A percentile compares a stretch with the other conserved stretches of the same genome.
phyloP scores from a whole-genome alignment of 2,113 vertebrate genomes.

The Oryzias curvinotus region DNA sequence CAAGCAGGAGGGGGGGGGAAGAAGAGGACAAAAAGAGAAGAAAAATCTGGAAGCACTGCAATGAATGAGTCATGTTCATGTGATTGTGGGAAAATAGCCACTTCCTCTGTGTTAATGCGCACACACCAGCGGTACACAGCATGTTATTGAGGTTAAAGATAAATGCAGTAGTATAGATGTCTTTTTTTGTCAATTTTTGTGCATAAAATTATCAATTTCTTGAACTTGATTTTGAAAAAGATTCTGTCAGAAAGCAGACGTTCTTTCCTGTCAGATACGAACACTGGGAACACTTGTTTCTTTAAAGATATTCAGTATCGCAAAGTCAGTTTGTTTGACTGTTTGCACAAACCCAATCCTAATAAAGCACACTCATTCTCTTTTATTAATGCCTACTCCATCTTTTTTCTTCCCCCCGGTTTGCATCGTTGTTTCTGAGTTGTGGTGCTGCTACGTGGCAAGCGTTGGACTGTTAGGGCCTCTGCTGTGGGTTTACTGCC shows the following conservation, averaged over 20 bases:
- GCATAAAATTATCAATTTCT: too few species aligned
- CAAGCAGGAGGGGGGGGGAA: constrained; percentile 10
- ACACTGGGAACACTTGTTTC: constrained; percentile 26
- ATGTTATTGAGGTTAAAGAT: constrained; percentile 4
- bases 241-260: constrained; percentile 17
- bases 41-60: constrained; percentile 59
- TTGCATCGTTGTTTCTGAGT: constrained; percentile 10
- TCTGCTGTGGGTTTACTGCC: constrained; percentile 69
- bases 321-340: constrained; percentile 37
- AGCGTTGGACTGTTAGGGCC: constrained; percentile 56
- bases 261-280: constrained; percentile 23
- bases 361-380: not conserved
- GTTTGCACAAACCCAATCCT: not conserved
- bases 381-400: constrained; percentile 1
- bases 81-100: constrained; percentile 67
- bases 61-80: constrained; percentile 72
- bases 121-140: constrained; percentile 29
- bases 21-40: constrained; percentile 54
- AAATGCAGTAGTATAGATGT: too few species aligned
- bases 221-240: too few species aligned
- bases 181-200: too few species aligned
- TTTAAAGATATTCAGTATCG: constrained; percentile 22
- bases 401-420: not conserved
- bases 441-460: constrained; percentile 67
- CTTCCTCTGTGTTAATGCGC: constrained; percentile 60